Evolutionary conservation across 2,888 invertebrate species (phyloP).

Genomic region (Zygogramma bicolorata): DNA sequence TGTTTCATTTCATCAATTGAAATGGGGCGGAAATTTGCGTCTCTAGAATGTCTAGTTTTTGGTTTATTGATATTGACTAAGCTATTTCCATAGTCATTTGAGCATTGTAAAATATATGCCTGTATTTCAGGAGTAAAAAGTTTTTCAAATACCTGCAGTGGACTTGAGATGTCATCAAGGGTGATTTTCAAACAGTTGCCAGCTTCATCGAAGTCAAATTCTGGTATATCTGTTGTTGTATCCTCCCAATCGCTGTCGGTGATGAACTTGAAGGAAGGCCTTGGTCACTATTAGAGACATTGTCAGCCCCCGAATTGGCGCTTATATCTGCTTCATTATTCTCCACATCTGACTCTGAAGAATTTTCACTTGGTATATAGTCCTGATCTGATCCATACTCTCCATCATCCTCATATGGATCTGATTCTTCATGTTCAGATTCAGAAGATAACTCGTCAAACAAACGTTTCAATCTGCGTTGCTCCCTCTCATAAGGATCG

Average conservation of each 20-base stretch:
- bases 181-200: conserved; percentile 18
- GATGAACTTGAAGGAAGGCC: not conserved
- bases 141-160: conserved; percentile 15
- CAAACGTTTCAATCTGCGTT: not conserved
- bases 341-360: not conserved
- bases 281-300: not conserved
- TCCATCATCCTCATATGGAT: conserved; percentile 31
- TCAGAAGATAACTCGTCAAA: conserved; percentile 23
- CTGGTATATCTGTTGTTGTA: no score
- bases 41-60: conserved; percentile 25
- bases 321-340: not conserved
- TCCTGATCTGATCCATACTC: conserved; percentile 27
- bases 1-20: conserved; percentile 33
- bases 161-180: conserved; percentile 23
- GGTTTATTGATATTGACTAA: conserved; percentile 16
- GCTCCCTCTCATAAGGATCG: not conserved
- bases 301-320: not conserved
- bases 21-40: conserved; percentile 25
- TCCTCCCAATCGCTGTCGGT: no score
- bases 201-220: conserved; percentile 8
- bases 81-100: conserved; percentile 22
- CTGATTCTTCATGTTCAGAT: conserved; percentile 27
- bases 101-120: conserved; percentile 5
- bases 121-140: conserved; percentile 10
- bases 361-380: conserved; percentile 18